These are phyloP conservation scores for Philhelius pedissequus DNA, from an alignment of 2,888 invertebrate species.

Conservation along the genomic window DNA sequence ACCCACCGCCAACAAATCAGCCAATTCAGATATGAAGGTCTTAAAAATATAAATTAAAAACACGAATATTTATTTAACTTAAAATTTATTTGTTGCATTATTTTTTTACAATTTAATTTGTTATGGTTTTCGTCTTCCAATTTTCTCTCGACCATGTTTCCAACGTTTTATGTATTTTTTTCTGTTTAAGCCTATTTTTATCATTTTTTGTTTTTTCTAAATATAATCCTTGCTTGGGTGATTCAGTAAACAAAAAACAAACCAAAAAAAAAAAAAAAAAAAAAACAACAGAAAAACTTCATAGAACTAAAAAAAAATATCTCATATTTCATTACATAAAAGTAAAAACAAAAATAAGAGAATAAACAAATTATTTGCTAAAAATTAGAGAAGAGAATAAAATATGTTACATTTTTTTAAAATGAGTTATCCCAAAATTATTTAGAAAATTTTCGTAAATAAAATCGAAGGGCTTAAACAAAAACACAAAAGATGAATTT, in stretches of 20 bases:
- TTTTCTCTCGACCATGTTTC: constrained; percentile 6
- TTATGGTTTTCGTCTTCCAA: constrained; percentile 6
- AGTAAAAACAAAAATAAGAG: background rate
- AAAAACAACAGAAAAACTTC: background rate
- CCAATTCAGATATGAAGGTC: no score
- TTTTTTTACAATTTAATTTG: constrained; percentile 49
- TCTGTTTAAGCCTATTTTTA: background rate
- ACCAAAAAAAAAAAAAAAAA: background rate
- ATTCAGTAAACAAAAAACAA: background rate
- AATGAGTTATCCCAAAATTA: background rate
- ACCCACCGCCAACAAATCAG: no score
- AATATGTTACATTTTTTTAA: background rate
- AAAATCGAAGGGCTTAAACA: background rate
- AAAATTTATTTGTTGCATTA: constrained; percentile 65
- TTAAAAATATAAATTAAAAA: background rate
- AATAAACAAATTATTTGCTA: background rate
- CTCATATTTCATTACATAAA: background rate
- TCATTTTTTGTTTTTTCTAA: background rate
- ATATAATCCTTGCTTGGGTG: background rate
- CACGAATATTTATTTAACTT: constrained; percentile 40
- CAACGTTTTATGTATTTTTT: background rate
- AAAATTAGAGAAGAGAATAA: background rate
- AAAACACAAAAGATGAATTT: background rate
- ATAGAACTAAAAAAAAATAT: background rate
- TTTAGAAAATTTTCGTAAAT: background rate